These are phyloP conservation scores for Cygnus olor DNA, from an alignment of 2,797 vertebrate genomes.

Conservation along the genomic window DNA sequence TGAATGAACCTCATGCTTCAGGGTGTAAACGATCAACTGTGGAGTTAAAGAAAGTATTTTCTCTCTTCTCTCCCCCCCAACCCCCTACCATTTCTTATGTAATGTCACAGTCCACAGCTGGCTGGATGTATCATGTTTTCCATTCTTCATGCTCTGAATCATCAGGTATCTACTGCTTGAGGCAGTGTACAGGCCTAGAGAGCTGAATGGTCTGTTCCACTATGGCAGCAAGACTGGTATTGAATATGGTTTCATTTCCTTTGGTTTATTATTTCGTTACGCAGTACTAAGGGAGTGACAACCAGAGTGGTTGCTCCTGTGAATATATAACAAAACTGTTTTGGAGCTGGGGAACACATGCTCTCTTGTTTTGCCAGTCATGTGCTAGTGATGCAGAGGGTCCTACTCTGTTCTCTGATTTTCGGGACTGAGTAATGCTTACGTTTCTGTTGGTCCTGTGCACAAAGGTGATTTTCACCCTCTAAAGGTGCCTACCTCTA, in stretches of 20 bases:
- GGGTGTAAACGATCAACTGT: neutral
- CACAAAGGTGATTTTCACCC: neutral
- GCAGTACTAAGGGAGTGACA: neutral
- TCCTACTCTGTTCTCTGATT: neutral
- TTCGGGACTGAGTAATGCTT: neutral
- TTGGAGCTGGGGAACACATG: neutral
- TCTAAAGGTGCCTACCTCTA: neutral
- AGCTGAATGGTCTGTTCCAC: slow-evolving; percentile 6
- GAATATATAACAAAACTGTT: slow-evolving; percentile 24
- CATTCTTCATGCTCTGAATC: slow-evolving; percentile 47
- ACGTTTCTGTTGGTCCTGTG: neutral
- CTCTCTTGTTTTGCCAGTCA: neutral
- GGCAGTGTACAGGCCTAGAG: slow-evolving; percentile 34
- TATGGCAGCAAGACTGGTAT: slow-evolving; percentile 32
- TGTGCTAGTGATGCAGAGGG: neutral
- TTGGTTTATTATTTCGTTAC: slow-evolving; percentile 24
- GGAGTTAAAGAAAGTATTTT: slow-evolving; percentile 22
- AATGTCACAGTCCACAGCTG: slow-evolving; percentile 44
- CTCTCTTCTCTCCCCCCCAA: neutral
- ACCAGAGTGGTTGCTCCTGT: neutral
- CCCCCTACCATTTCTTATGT: neutral
- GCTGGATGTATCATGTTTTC: slow-evolving; percentile 59
- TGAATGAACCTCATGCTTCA: slow-evolving; percentile 8
- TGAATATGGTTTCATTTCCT: slow-evolving; percentile 75
- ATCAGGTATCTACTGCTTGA: slow-evolving; percentile 53